Evolutionary conservation across 2,888 invertebrate species (phyloP).

Genomic region (Mythimna impura): DNA sequence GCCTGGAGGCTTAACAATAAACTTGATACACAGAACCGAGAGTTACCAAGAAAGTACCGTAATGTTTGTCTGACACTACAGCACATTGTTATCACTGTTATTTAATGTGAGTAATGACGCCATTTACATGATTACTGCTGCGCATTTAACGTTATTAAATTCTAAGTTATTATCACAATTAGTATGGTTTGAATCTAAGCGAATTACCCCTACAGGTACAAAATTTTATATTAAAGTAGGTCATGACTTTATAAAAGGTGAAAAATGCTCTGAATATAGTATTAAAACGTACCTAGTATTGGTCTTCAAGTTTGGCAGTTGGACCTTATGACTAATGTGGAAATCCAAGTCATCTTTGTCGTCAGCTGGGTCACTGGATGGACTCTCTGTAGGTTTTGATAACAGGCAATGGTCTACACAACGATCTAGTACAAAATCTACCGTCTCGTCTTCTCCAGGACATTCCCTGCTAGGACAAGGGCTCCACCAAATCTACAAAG

Average conservation of each 20-base stretch:
- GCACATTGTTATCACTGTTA: constrained; percentile 67
- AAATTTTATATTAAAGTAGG: constrained; percentile 3
- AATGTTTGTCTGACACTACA: constrained; percentile 65
- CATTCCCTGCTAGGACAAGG: constrained; percentile 95
- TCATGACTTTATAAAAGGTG: not conserved
- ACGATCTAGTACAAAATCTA: constrained; percentile 93
- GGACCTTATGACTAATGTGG: constrained; percentile 88
- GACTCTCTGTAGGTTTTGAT: constrained; percentile 83
- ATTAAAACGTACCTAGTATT: constrained; percentile 76
- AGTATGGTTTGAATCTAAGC: not conserved
- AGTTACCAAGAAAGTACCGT: constrained; percentile 38
- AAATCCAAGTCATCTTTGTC: constrained; percentile 89
- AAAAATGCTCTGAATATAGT: not conserved
- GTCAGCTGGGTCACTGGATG: constrained; percentile 82
- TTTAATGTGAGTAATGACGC: constrained; percentile 68
- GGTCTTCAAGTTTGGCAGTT: constrained; percentile 80
- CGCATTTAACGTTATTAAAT: constrained; percentile 34
- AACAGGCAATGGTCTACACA: constrained; percentile 94
- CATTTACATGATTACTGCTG: constrained; percentile 49
- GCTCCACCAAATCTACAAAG: constrained; percentile 94
- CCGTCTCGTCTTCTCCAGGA: constrained; percentile 93
- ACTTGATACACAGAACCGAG: constrained; percentile 43
- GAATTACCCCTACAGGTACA: not conserved
- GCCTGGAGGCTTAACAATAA: constrained; percentile 70
- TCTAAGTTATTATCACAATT: constrained; percentile 4